Percentiles rank a stretch among this genome's conserved stretches.
Evolutionary conservation across 2,113 vertebrate species (phyloP).

Genomic region (Drymodes brunneopygia): DNA sequence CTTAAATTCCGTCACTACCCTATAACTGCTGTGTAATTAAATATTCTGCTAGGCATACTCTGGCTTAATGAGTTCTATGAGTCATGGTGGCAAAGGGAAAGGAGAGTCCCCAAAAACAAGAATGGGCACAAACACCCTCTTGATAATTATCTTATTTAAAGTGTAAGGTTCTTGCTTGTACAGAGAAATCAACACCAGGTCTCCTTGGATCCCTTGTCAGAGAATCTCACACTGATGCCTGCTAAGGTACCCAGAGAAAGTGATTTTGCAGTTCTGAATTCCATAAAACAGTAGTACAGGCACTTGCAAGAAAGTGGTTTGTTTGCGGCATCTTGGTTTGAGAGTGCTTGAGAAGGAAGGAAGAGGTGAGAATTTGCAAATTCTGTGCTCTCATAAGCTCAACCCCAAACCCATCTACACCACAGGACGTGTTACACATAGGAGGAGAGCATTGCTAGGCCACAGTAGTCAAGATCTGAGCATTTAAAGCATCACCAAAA

Average conservation of each 20-base stretch:
- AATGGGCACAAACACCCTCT: not conserved
- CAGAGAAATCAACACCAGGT: not conserved
- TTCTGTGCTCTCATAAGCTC: not conserved
- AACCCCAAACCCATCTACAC: not conserved
- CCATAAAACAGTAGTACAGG: not conserved
- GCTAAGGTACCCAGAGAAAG: not conserved
- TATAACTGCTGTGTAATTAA: conserved; percentile 46
- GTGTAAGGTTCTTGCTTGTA: not conserved
- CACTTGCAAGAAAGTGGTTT: not conserved
- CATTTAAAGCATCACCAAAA: not conserved
- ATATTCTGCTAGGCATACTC: conserved; percentile 21
- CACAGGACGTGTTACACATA: not conserved
- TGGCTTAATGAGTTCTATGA: conserved; percentile 43
- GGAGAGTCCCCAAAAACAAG: conserved; percentile 27
- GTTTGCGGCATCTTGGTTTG: not conserved
- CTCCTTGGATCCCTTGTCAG: not conserved
- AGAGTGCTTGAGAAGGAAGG: conserved; percentile 13
- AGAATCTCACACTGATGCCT: not conserved
- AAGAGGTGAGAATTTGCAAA: conserved; percentile 25
- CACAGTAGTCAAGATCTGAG: not conserved
- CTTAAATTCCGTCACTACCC: not conserved
- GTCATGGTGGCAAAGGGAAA: conserved; percentile 16
- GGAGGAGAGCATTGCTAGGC: not conserved
- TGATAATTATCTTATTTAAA: conserved; percentile 12
- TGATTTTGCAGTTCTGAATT: not conserved